phyloP scores from a whole-genome alignment of 2,888 invertebrate genomes.

The Baronia brevicornis region DNA sequence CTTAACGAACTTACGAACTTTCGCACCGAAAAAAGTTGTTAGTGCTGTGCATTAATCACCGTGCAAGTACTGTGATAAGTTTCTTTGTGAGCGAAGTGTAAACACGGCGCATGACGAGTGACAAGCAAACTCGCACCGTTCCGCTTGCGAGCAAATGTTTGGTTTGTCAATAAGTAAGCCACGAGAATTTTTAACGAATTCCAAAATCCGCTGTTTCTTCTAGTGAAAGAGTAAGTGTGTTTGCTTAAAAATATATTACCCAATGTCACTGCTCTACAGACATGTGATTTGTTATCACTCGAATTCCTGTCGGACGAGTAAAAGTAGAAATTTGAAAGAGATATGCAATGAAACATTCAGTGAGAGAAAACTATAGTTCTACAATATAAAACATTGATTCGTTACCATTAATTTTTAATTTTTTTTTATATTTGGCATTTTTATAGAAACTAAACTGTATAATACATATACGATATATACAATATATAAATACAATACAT shows the following conservation, averaged over 20 bases:
- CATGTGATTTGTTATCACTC: too few species aligned
- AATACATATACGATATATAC: too few species aligned
- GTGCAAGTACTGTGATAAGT: conserved; percentile 8
- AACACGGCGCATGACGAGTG: conserved; percentile 29
- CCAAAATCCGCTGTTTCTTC: conserved; percentile 23
- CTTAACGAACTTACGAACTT: conserved; percentile 12
- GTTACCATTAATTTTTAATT: too few species aligned
- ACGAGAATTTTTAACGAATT: conserved; percentile 29
- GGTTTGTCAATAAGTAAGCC: conserved; percentile 49
- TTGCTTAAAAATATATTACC: conserved; percentile 6
- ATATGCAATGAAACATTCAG: too few species aligned
- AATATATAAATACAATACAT: too few species aligned
- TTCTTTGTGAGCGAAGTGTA: conserved; percentile 24
- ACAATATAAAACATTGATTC: too few species aligned
- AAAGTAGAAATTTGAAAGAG: too few species aligned
- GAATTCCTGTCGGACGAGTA: too few species aligned
- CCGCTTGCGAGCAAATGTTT: conserved; percentile 50
- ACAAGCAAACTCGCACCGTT: conserved; percentile 29
- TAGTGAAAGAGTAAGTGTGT: conserved; percentile 31
- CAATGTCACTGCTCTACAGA: too few species aligned
- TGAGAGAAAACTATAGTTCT: too few species aligned
- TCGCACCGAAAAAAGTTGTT: conserved; percentile 8
- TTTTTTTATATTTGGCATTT: too few species aligned
- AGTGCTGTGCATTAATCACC: conserved; percentile 11
- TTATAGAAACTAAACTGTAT: too few species aligned